Base-by-base conservation (phyloP, 2,113 vertebrate genomes). In the Hemiprocne comata region DNA sequence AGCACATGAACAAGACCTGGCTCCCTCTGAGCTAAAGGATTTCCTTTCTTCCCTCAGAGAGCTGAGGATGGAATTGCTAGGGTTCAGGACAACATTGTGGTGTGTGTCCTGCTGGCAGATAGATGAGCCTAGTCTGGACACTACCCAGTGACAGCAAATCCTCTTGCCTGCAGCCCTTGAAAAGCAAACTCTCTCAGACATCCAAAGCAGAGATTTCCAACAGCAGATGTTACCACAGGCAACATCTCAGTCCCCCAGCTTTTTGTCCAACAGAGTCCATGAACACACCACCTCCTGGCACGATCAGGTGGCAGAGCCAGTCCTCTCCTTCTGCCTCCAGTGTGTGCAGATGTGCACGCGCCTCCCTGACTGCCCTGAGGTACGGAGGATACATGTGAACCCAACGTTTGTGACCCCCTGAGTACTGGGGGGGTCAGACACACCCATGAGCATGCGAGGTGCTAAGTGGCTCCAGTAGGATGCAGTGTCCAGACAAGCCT, bases 311-410 rank as follows among this genome's bases (percentile, higher is more conserved):
- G 64, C 88, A 79, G 31, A 67, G 82, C 51, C 85, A 54, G 61
- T 89, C 57, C 90, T 34, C 53, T 24, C 1, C 0, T 6, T 23
- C 70, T 40, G 31, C 57, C 76, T 89, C 58, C 74, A 28, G 60
- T 0, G 14, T 10, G 61, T 21, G 53, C 2, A 1, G 60, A 34
- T 0, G 2, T 57, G 75, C 48, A 25, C 3, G 8, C 0, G 2
- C 42, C 51, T 51, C 58, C 55, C 42, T 9, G 44, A 7, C 54
- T 14, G 42, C 82, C 90, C 78, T 6, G 64, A 48, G 89, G 78
- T 44, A 66, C 2, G 0, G 40, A 61, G 58, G 50, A 67, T 10
- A 48, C 3, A 0, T 2, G 78, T 23, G 51, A 88, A 33, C 51
- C 76, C 76, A 29, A 6, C 2, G 21, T 33, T 11, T 0, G 2